These are phyloP conservation scores for Lasioglossum oenotherae DNA, from an alignment of 2,888 invertebrate species.

Conservation along the genomic window DNA sequence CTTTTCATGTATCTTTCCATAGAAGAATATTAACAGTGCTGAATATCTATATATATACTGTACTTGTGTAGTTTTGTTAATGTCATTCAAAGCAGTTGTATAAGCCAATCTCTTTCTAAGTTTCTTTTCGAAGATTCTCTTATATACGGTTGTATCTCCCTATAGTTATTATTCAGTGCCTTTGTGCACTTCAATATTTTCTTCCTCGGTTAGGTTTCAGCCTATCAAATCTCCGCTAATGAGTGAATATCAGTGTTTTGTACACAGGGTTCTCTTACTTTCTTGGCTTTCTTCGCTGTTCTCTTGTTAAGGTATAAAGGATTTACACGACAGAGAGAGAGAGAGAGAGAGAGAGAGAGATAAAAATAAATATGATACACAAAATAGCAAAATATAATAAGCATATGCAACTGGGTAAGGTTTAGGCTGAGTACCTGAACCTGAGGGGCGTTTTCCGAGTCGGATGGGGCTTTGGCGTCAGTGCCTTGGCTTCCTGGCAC, in stretches of 20 bases:
- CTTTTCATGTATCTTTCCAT: slow-evolving; percentile 28
- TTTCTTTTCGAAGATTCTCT: neutral
- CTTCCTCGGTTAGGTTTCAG: slow-evolving; percentile 65
- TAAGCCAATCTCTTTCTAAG: slow-evolving; percentile 19
- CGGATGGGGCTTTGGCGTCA: slow-evolving; percentile 83
- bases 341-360: slow-evolving; percentile 41
- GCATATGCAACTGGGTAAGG: slow-evolving; percentile 78
- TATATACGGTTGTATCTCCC: neutral
- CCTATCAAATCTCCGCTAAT: slow-evolving; percentile 54
- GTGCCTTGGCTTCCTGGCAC: slow-evolving; percentile 83
- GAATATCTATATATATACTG: neutral
- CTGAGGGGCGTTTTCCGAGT: slow-evolving; percentile 84
- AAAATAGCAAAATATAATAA: slow-evolving; percentile 73
- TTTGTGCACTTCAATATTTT: slow-evolving; percentile 42
- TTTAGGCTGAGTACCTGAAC: slow-evolving; percentile 84
- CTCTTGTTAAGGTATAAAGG: slow-evolving; percentile 32
- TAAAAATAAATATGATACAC: slow-evolving; percentile 59
- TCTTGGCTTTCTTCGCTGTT: slow-evolving; percentile 12
- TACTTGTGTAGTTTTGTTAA: slow-evolving; percentile 1
- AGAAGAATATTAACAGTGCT: slow-evolving; percentile 30
- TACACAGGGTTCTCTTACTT: slow-evolving; percentile 18
- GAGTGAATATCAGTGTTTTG: slow-evolving; percentile 19
- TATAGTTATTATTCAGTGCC: slow-evolving; percentile 2
- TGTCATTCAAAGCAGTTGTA: slow-evolving; percentile 5
- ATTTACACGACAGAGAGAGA: slow-evolving; percentile 48